Base-by-base conservation (phyloP, 2,888 invertebrate species). In the Sphaerophoria rueppellii region DNA sequence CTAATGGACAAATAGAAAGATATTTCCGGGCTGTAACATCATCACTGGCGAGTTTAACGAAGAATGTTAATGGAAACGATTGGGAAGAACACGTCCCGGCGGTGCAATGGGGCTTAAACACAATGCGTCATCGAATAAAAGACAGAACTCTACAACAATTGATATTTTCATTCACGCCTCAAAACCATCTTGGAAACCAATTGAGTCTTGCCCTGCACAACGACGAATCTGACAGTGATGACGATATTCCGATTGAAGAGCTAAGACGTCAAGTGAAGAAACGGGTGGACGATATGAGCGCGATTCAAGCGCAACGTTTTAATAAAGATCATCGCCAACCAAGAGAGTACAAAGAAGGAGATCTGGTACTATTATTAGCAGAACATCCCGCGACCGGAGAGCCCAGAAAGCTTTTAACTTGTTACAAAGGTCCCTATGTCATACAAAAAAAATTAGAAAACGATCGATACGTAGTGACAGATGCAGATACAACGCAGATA, bases 51-150 rank as follows among this genome's bases (percentile, higher is more conserved):
- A 63, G 61, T 32, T 43, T 74, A 54, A 63, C 76, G 6, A 61
- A 67, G 4, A 57, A 67, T 57, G 5, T 40, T 50, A 71, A 83
- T 52, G 78, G 77, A 4, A 50, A 61, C 6, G 80, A 83, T 63
- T 87, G 87, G 86, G 82, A 87, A 12, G 63, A 81, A 6, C 61
- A 86, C 35, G 43, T 79, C 4, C 35, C 52, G 24, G 78, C 77
- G 7, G 65, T 83, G 14, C 80, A 87, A 52, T 81, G 77, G 72
- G 67, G 80, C 9, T 46, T 86, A 3, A 81, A 87, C 35, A 82
- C 55, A 2, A 67, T 81, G 4, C 4, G 7, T 5, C 40, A 43
- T 43, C 40, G 40, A 43, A 43, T 43, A 9, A 43, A 7, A 43
- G 7, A 43, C 6, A 4, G 7, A 6, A 43, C 40, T 5, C 40